Evolutionary conservation across 2,888 invertebrate genomes (phyloP), one percentile per base, ranked within the genome.

Genomic region (Limnephilus marmoratus): DNA sequence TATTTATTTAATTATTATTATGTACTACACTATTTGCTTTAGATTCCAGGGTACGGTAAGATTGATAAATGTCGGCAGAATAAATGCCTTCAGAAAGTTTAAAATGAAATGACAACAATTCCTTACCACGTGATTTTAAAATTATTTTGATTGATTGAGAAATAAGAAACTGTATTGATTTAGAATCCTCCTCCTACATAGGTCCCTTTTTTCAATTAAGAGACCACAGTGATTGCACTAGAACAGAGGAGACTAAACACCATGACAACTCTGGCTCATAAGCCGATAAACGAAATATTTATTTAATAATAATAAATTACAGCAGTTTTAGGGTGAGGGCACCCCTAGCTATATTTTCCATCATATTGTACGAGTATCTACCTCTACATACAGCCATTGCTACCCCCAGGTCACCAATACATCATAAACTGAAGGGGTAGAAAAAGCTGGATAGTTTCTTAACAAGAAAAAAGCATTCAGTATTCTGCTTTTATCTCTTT

Each of bases 251-350:
- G 68, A 68, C 68, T 68, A 68, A 68, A 68, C 68, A 68, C 68
- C 68, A 68, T 68, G 68, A 68, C 68, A 68, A 68, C 68, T 68
- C 68, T 24, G 24, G 68, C 68, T 34, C 18, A n/a, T 87, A 49
- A 37, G 81, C 41, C n/a, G 88, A 89, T 89, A 81, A 89, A 81
- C 81, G 88, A 89, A 89, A 89, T 80, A 89, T 89, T 89, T 80
- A 89, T 89, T 89, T 81, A 89, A 81, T 89, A 89, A 37, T 89
- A 89, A 89, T 89, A 89, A 89, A 89, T 81, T 68, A 89, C 80
- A 80, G 85, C 29, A 41, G 34, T 86, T 86, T 37, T n/a, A n/a
- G 88, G 88, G 88, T 81, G 88, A 87, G 31, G 31, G 34, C 80
- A 34, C 88, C 80, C 88, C 88, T 45, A n/a, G n/a, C 24, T 24